Evolutionary conservation across 2,113 vertebrate species (phyloP), one percentile per base, ranked within the genome.

Genomic region (Nycticryphes semicollaris): DNA sequence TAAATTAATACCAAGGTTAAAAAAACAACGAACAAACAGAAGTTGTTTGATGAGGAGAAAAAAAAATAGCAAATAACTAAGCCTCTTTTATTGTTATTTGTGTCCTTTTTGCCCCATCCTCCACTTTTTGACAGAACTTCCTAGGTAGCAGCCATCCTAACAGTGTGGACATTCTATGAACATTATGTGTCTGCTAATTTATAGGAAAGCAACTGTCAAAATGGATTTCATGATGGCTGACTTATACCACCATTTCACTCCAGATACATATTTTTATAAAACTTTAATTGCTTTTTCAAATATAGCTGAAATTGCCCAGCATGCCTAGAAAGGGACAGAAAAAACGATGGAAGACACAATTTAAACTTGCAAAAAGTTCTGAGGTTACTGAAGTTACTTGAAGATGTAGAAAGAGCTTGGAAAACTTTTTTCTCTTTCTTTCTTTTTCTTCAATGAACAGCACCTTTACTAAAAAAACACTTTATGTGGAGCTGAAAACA

Each of bases 281-380:
- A 10, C 7, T 59, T 68, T 12, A 64, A 45, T 23, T 2, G 1
- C 3, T 70, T 78, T 89, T 84, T 72, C 57, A 72, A 89, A 73
- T 60, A n/a, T 1, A 54, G 21, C 7, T 60, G 47, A 80, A 68
- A 67, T 31, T 43, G 20, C 5, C 17, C 37, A 73, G 17, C 17
- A 37, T 48, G 21, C 0, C 0, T 80, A 45, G 47, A 14, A 72
- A 84, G 8, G 3, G 27, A 76, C 27, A 50, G 20, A 59, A 62
- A 67, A 89, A 43, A 8, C 45, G 3, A 15, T 21, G 2, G 45
- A 79, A 72, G 10, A 41, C 0, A 0, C 5, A n/a, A n/a, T 35
- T 82, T 41, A 83, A 89, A 45, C 7, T 35, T 39, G 6, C 21
- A 43, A 80, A 43, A 63, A 48, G 1, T 59, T 66, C 63, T 76